Evolutionary conservation across 2,888 invertebrate genomes (phyloP).

Genomic region (Hesperia comma): DNA sequence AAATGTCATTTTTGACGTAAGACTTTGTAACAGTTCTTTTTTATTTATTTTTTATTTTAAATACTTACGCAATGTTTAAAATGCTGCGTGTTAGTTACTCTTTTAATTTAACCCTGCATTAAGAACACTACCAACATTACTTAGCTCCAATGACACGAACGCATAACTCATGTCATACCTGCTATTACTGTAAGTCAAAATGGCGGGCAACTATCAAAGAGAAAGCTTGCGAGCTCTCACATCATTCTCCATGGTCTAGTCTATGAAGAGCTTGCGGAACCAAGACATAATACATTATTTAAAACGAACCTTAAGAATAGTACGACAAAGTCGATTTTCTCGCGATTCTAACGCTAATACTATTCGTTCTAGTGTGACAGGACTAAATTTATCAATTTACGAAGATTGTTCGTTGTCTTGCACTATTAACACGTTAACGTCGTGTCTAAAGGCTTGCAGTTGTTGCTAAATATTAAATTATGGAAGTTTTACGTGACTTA

Average conservation of each 20-base stretch:
- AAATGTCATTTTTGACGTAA: constrained; percentile 7
- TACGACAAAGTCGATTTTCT: constrained; percentile 46
- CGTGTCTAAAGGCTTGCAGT: constrained; percentile 55
- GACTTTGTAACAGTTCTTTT: no score
- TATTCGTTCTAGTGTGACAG: constrained; percentile 62
- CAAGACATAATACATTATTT: constrained; percentile 47
- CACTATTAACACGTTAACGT: constrained; percentile 75
- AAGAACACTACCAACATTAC: constrained; percentile 72
- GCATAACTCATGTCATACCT: constrained; percentile 74
- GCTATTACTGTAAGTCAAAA: constrained; percentile 81
- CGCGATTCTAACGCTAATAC: constrained; percentile 46
- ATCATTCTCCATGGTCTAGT: constrained; percentile 77
- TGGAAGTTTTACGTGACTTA: constrained; percentile 54
- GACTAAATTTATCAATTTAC: constrained; percentile 77
- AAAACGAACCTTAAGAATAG: constrained; percentile 48
- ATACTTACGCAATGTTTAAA: constrained; percentile 2
- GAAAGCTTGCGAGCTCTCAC: constrained; percentile 79
- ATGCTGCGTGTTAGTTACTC: constrained; percentile 44
- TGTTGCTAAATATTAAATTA: constrained; percentile 73
- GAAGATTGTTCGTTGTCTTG: constrained; percentile 71
- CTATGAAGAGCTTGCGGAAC: constrained; percentile 66
- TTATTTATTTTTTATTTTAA: constrained; percentile 1
- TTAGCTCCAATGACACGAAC: constrained; percentile 72
- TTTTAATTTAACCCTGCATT: constrained; percentile 68
- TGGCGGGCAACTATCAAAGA: constrained; percentile 80